phyloP scores from a whole-genome alignment of 2,797 vertebrate genomes.

The Cygnus olor region DNA sequence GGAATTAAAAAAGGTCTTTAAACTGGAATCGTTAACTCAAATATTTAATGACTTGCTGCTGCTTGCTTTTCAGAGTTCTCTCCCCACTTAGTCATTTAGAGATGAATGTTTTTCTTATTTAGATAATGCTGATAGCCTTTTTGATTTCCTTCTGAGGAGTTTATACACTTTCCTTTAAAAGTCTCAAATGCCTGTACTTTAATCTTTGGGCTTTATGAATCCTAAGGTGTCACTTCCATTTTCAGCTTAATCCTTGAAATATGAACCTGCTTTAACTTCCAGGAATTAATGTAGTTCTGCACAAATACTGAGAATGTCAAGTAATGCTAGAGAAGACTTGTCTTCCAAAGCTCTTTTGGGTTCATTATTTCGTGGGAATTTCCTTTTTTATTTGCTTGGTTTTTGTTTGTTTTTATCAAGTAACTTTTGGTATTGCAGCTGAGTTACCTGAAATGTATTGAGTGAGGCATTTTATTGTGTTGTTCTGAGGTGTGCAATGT shows the following conservation, averaged over 20 bases:
- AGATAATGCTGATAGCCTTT: slow-evolving; percentile 45
- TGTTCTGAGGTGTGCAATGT: background rate
- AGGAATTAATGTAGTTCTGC: background rate
- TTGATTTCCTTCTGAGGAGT: background rate
- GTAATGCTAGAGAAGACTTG: background rate
- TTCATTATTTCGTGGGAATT: background rate
- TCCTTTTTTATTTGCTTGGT: background rate
- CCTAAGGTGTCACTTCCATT: slow-evolving; percentile 5
- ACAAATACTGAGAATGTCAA: background rate
- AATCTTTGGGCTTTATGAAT: slow-evolving; percentile 9
- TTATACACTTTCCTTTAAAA: background rate
- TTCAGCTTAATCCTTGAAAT: slow-evolving; percentile 27
- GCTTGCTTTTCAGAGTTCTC: slow-evolving; percentile 37
- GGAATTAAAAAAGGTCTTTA: slow-evolving; percentile 26
- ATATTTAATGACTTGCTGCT: slow-evolving; percentile 33
- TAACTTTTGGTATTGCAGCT: background rate
- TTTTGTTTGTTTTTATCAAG: background rate
- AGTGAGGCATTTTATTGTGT: background rate
- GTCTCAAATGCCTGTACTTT: background rate
- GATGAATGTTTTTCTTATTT: slow-evolving; percentile 27
- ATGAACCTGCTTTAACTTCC: background rate
- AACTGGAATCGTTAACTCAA: slow-evolving; percentile 28
- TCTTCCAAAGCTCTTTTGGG: background rate
- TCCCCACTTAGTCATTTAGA: background rate
- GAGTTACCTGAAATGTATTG: background rate